These are phyloP conservation scores for Parambassis ranga DNA, from an alignment of 2,797 vertebrate species.

Conservation along the genomic window DNA sequence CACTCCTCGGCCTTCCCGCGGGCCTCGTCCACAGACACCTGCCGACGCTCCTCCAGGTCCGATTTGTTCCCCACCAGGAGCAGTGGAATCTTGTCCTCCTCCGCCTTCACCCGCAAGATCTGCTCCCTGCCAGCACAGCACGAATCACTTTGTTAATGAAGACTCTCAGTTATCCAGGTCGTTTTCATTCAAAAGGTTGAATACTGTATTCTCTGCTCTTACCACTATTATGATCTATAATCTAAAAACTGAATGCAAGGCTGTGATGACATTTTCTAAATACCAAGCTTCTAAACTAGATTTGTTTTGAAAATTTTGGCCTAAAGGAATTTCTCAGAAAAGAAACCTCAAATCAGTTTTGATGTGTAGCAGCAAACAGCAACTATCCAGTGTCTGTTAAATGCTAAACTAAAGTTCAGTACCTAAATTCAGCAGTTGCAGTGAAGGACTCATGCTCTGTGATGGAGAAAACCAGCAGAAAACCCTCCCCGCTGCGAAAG, in stretches of 20 bases:
- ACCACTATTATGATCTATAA: too few relatives aligned
- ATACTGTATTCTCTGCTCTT: too few relatives aligned
- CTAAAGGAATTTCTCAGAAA: too few relatives aligned
- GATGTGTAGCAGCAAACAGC: too few relatives aligned
- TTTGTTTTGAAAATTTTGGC: background rate
- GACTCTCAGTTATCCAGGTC: too few relatives aligned
- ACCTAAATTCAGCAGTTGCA: constrained; percentile 96
- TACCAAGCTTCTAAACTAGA: constrained; percentile 1
- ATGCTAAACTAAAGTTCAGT: too few relatives aligned
- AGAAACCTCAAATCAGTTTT: too few relatives aligned
- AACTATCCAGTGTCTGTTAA: too few relatives aligned
- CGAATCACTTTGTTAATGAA: too few relatives aligned
- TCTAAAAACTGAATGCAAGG: background rate
- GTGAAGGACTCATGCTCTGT: constrained; percentile 95
- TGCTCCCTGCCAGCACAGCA: constrained; percentile 84
- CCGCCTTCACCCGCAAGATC: constrained; percentile 95
- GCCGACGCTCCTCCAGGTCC: constrained; percentile 93
- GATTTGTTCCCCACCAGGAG: constrained; percentile 97
- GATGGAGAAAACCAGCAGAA: constrained; percentile 97
- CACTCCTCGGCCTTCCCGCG: constrained; percentile 92
- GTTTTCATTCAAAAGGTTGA: too few relatives aligned
- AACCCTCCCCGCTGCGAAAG: constrained; percentile 97
- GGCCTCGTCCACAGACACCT: constrained; percentile 92
- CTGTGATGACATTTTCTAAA: background rate
- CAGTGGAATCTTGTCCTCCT: constrained; percentile 96